Evolutionary conservation across 1,140 invertebrate genomes (phyloP).

Genomic region (Dendroctonus ponderosae): DNA sequence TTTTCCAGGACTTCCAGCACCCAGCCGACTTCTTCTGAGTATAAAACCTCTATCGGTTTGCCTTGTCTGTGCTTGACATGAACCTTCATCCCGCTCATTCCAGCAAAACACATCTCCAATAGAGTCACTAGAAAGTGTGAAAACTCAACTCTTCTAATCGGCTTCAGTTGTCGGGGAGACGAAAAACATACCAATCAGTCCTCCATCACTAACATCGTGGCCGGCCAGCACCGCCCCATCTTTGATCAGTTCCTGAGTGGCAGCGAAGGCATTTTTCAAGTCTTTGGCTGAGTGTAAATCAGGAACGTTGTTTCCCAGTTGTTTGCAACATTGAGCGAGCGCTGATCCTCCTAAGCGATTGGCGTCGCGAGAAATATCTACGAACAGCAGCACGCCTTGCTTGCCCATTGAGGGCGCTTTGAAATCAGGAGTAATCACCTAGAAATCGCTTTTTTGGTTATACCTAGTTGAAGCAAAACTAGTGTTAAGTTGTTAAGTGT

Average conservation of each 20-base stretch:
- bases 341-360: conserved; percentile 85
- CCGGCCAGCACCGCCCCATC: conserved; percentile 77
- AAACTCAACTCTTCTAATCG: too few relatives aligned
- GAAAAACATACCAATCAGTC: conserved; percentile 60
- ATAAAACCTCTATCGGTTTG: conserved; percentile 68
- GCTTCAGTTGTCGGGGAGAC: not conserved
- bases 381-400: conserved; percentile 62
- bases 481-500: too few relatives aligned
- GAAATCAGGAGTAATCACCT: conserved; percentile 80
- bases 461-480: too few relatives aligned
- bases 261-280: conserved; percentile 74
- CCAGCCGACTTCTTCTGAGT: conserved; percentile 90
- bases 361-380: conserved; percentile 67
- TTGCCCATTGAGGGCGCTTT: conserved; percentile 63
- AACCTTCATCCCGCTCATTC: conserved; percentile 76
- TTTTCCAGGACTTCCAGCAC: conserved; percentile 77
- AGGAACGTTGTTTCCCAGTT: conserved; percentile 78
- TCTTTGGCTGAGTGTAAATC: conserved; percentile 72
- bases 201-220: conserved; percentile 96
- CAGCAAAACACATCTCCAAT: conserved; percentile 94
- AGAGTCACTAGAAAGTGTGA: conserved; percentile 61
- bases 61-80: conserved; percentile 61
- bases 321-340: conserved; percentile 84
- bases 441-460: not conserved
- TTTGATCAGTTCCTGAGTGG: conserved; percentile 79